Evolutionary conservation across 1,140 invertebrate species (phyloP).

Genomic region (Drosophila pectinifera): DNA sequence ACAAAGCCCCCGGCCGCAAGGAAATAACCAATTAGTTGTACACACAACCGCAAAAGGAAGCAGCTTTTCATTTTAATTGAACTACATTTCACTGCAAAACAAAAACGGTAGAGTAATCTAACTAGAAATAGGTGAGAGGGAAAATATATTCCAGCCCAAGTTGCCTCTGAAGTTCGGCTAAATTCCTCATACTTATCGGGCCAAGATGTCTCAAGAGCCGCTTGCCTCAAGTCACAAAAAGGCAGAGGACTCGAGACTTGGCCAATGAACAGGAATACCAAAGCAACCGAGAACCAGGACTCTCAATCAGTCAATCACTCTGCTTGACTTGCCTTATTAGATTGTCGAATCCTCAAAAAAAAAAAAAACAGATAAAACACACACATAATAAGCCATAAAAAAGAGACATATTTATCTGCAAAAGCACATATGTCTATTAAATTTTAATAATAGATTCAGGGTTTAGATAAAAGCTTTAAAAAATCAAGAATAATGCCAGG

Average conservation of each 20-base stretch:
- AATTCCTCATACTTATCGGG: background rate
- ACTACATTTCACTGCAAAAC: background rate
- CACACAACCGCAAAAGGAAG: background rate
- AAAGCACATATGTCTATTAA: background rate
- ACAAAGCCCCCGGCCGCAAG: background rate
- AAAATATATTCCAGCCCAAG: too few relatives aligned
- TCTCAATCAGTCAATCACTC: constrained; percentile 11
- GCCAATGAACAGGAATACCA: constrained; percentile 1
- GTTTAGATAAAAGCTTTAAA: background rate
- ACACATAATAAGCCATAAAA: background rate
- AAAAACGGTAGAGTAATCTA: too few relatives aligned
- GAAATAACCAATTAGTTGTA: constrained; percentile 27
- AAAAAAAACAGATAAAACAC: background rate
- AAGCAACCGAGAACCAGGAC: background rate
- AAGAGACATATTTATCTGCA: background rate
- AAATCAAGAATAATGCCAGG: fast-evolving
- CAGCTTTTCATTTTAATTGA: background rate
- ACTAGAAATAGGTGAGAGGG: too few relatives aligned
- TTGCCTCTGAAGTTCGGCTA: background rate
- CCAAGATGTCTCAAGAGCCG: background rate
- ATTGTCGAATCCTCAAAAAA: too few relatives aligned
- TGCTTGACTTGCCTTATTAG: too few relatives aligned
- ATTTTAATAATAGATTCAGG: background rate
- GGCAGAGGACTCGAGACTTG: background rate
- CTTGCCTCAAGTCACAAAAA: background rate